Evolutionary conservation across 2,113 vertebrate species (phyloP).

Genomic region (Uropsilus gracilis): DNA sequence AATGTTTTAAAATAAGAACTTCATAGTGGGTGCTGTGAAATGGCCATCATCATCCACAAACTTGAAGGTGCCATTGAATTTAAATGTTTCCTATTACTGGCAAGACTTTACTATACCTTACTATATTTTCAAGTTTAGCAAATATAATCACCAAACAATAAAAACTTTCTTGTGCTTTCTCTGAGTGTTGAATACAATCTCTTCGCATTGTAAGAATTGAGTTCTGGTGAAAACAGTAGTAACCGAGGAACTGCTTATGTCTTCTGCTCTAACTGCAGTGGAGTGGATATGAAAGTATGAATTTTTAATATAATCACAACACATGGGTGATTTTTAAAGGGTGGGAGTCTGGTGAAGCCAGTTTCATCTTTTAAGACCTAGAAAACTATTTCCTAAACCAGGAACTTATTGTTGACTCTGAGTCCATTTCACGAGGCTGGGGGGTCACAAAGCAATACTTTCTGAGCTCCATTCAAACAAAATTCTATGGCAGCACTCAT

Average conservation of each 20-base stretch:
- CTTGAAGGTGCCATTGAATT: background rate
- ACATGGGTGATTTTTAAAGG: background rate
- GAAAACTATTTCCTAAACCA: background rate
- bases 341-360: background rate
- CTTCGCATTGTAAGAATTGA: too few relatives aligned
- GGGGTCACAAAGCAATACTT: background rate
- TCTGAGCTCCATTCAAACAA: background rate
- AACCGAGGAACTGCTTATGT: background rate
- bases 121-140: background rate
- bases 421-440: background rate
- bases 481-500: background rate
- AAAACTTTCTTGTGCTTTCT: background rate
- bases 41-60: background rate
- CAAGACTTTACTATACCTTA: too few relatives aligned
- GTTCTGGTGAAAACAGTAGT: background rate
- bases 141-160: background rate
- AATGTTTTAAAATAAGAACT: constrained; percentile 35
- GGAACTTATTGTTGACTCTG: background rate
- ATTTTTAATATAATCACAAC: background rate
- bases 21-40: background rate
- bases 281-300: background rate
- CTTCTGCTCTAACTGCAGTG: background rate
- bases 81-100: background rate
- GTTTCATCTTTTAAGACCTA: background rate
- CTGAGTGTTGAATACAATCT: background rate